Conservation (phyloP, 2,113 vertebrate species). For the Noctilio leporinus region DNA sequence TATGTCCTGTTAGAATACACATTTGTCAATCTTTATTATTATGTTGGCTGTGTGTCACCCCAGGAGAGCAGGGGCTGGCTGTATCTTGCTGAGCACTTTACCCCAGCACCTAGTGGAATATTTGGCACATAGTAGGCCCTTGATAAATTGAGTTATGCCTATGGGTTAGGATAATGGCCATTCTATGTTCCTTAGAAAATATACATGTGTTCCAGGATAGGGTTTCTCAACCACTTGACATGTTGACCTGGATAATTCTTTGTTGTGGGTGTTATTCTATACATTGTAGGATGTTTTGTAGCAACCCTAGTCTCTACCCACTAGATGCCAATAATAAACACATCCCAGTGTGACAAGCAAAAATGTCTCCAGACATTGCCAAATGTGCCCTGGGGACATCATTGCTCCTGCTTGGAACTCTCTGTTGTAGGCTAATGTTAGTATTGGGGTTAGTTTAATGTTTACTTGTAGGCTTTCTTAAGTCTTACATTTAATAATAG, state of each 20-base stretch:
- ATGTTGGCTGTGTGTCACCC: neutral
- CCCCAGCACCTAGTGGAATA: neutral
- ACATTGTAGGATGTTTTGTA: neutral
- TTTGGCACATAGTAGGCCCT: neutral
- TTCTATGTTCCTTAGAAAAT: neutral
- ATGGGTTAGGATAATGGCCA: neutral
- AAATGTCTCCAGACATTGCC: neutral
- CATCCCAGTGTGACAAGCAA: neutral
- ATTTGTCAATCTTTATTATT: neutral
- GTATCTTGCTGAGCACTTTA: neutral
- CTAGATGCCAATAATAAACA: neutral
- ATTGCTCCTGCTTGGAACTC: neutral
- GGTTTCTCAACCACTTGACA: neutral
- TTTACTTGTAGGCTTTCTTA: conserved; percentile 12
- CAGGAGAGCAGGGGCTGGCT: neutral
- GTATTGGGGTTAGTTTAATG: neutral
- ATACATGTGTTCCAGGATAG: neutral
- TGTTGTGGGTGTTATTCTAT: neutral
- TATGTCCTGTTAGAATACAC: neutral
- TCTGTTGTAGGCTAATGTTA: neutral
- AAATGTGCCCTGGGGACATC: neutral
- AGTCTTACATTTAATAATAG: conserved; percentile 13
- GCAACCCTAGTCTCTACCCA: neutral
- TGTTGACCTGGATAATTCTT: neutral
- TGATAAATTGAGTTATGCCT: neutral